These are phyloP conservation scores for Gymnocheta viridis DNA, from an alignment of 2,888 invertebrate genomes.

Conservation along the genomic window DNA sequence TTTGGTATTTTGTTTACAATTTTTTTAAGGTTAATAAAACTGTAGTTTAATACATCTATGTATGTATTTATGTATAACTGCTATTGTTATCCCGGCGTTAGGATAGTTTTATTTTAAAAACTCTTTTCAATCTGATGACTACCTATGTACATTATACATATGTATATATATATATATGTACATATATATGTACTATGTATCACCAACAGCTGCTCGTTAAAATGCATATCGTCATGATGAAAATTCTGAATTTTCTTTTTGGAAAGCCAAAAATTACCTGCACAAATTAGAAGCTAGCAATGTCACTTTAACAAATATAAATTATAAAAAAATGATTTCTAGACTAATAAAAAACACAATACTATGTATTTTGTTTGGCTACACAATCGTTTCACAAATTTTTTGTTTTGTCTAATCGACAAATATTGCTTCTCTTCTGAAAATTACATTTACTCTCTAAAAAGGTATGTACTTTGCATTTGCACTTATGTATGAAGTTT, in stretches of 20 bases:
- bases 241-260: too few species aligned
- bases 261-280: background rate
- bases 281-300: background rate
- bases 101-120: slow-evolving; percentile 6
- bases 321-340: slow-evolving; percentile 1
- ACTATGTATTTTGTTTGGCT: background rate
- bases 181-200: background rate
- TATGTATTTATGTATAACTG: background rate
- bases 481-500: background rate
- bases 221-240: too few species aligned
- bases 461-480: background rate
- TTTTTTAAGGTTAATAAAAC: slow-evolving; percentile 3
- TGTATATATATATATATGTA: too few species aligned
- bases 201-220: slow-evolving; percentile 27
- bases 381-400: background rate
- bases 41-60: too few species aligned
- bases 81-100: background rate
- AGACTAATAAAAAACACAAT: background rate
- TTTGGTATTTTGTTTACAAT: too few species aligned
- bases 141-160: too few species aligned
- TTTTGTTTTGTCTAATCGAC: slow-evolving; percentile 7
- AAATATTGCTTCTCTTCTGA: background rate
- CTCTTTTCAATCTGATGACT: background rate
- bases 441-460: background rate
- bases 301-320: slow-evolving; percentile 18